Percentiles rank a stretch among this genome's conserved stretches.
These are phyloP conservation scores for Babyrousa celebensis DNA, from an alignment of 2,797 vertebrate genomes.

Conservation along the genomic window DNA sequence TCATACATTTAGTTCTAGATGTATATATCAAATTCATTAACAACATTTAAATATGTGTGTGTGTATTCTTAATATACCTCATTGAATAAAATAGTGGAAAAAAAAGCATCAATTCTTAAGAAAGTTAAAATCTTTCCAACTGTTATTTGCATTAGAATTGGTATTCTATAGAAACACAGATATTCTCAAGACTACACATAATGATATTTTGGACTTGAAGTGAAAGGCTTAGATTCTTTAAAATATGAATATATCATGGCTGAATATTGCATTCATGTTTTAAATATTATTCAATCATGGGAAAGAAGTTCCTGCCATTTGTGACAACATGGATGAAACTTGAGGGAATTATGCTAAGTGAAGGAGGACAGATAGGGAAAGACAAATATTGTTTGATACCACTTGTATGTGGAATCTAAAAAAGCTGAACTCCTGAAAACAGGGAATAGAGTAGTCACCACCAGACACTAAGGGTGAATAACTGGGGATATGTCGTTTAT, in stretches of 20 bases:
- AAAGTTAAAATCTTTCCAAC: background rate
- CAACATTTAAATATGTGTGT: background rate
- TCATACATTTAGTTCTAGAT: background rate
- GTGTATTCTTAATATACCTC: background rate
- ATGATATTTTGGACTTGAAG: background rate
- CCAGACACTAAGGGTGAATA: background rate
- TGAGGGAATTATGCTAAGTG: background rate
- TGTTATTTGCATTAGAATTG: background rate
- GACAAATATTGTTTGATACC: background rate
- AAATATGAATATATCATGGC: background rate
- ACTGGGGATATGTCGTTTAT: background rate
- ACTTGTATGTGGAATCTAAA: background rate
- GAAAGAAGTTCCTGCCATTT: background rate
- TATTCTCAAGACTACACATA: background rate
- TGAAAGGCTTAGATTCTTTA: background rate
- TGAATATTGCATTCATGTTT: background rate
- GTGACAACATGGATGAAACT: background rate
- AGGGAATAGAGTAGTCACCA: background rate
- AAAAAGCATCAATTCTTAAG: background rate
- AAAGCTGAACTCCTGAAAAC: background rate
- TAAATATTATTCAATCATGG: slow-evolving; percentile 22
- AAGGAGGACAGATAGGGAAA: background rate
- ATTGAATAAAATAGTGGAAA: background rate
- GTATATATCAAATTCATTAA: background rate
- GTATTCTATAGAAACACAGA: background rate